These are phyloP conservation scores for Centruroides sculpturatus DNA, from an alignment of 1,140 invertebrate genomes.

Conservation along the genomic window DNA sequence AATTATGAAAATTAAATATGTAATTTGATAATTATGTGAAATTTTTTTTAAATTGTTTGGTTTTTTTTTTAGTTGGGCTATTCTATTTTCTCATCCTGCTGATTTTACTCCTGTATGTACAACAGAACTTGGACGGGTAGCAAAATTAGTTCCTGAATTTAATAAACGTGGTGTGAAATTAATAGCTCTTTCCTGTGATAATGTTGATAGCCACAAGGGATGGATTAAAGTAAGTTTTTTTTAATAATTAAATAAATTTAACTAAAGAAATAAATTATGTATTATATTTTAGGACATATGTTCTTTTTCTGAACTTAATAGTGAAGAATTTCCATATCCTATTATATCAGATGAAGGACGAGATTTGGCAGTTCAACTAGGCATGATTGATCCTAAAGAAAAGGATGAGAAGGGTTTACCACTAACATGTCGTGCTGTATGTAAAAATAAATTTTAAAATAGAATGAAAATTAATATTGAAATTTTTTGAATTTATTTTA, in stretches of 20 bases:
- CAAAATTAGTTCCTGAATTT: constrained; percentile 61
- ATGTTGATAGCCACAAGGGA: constrained; percentile 56
- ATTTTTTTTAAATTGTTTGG: background rate
- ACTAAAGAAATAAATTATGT: too few relatives aligned
- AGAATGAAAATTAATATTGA: too few relatives aligned
- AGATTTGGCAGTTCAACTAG: constrained; percentile 55
- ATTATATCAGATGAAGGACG: constrained; percentile 73
- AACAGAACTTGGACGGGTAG: constrained; percentile 69
- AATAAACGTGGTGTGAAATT: constrained; percentile 69
- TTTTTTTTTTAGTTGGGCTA: constrained; percentile 53
- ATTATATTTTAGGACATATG: constrained; percentile 49
- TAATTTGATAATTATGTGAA: background rate
- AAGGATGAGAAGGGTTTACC: constrained; percentile 57
- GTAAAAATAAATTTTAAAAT: constrained; percentile 1
- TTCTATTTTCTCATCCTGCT: constrained; percentile 82
- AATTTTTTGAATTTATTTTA: too few relatives aligned
- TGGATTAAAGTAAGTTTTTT: constrained; percentile 55
- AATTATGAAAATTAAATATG: background rate
- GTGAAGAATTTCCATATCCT: constrained; percentile 59
- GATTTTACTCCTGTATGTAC: constrained; percentile 92
- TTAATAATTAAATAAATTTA: too few relatives aligned
- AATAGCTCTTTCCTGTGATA: constrained; percentile 83
- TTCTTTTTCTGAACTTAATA: constrained; percentile 46
- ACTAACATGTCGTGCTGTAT: constrained; percentile 57
- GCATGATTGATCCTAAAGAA: constrained; percentile 82